phyloP scores from a whole-genome alignment of 2,113 vertebrate species.

The Cygnus buccinator region DNA sequence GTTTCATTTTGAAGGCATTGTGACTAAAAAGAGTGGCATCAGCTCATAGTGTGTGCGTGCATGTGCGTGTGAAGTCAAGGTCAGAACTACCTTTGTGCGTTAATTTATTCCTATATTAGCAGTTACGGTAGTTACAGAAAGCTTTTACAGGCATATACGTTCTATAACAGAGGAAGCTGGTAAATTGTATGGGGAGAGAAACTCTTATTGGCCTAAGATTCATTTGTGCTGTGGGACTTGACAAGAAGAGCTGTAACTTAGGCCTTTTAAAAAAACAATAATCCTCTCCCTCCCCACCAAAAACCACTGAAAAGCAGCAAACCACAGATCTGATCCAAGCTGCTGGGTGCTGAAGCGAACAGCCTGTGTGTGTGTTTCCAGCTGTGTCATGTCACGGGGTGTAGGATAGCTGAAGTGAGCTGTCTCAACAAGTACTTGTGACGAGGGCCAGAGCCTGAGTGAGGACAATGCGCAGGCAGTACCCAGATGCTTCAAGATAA shows the following conservation, averaged over 20 bases:
- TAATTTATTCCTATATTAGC: neutral
- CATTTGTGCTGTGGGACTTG: neutral
- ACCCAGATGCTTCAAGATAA: neutral
- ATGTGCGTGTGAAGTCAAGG: neutral
- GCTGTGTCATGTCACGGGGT: neutral
- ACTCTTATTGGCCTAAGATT: neutral
- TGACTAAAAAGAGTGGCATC: neutral
- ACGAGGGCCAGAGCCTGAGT: neutral
- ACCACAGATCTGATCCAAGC: neutral
- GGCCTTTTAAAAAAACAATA: neutral
- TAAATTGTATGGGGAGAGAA: neutral
- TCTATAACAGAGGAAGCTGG: neutral
- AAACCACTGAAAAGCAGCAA: neutral
- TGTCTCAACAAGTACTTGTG: fast-evolving
- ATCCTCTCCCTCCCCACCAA: no score
- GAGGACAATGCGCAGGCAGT: neutral
- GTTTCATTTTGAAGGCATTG: neutral
- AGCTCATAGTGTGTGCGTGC: fast-evolving
- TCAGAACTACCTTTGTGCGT: neutral
- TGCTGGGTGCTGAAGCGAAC: neutral
- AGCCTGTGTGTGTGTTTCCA: neutral
- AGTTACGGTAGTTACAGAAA: neutral
- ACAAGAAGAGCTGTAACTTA: neutral
- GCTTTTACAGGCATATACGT: neutral
- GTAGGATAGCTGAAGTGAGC: neutral